These are phyloP conservation scores for Yponomeuta evonymella DNA, from an alignment of 2,888 invertebrate genomes.

Conservation along the genomic window DNA sequence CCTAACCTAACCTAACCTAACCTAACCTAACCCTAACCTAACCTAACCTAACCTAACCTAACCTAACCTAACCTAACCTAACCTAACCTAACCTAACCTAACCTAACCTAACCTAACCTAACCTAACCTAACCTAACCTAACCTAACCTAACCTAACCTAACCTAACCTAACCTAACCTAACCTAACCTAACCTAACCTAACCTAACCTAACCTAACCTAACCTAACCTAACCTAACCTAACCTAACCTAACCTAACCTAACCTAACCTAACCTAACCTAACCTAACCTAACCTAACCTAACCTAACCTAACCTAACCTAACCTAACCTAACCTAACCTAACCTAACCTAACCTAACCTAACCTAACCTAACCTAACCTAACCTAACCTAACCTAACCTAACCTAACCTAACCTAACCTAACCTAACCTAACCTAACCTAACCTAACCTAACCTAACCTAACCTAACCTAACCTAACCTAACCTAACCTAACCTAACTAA, in stretches of 20 bases:
- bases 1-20: no score
- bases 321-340: no score
- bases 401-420: constrained; percentile 22
- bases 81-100: constrained; percentile 21
- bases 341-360: no score
- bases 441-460: constrained; percentile 20
- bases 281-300: constrained; percentile 21
- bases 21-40: constrained; percentile 2
- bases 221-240: constrained; percentile 22
- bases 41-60: constrained; percentile 19
- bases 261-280: constrained; percentile 25
- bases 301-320: constrained; percentile 7
- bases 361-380: no score
- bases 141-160: constrained; percentile 18
- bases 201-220: constrained; percentile 20
- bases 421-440: constrained; percentile 20
- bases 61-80: constrained; percentile 19
- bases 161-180: constrained; percentile 22
- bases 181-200: constrained; percentile 21
- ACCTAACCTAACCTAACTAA: not conserved
- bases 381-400: constrained; percentile 5
- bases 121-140: no score
- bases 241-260: constrained; percentile 24
- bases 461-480: constrained; percentile 18
- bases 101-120: not conserved